Evolutionary conservation across 2,797 vertebrate species (phyloP), one percentile per base, ranked within the genome.

Genomic region (Myioborus miniatus): DNA sequence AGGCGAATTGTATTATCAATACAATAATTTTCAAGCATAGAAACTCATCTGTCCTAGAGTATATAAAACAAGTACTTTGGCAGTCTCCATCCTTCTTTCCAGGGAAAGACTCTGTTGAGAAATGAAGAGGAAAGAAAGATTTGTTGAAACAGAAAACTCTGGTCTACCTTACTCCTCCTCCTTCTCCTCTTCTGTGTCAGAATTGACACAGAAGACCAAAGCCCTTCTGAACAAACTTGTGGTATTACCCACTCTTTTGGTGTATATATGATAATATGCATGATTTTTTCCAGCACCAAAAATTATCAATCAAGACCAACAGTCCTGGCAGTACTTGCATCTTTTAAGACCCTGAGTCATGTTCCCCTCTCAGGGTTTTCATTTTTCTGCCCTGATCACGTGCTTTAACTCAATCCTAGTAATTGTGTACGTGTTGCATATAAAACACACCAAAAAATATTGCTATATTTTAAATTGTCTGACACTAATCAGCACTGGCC

Each of bases 211-310:
- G 32, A n/a, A n/a, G 16, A 27, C 9, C 27, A 74, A 76, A 83
- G 17, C 3, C 8, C 7, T 92, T 68, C 26, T 39, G 30, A 81
- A 5, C 6, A 82, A 65, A 87, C 32, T 17, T 69, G 3, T 41
- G 8, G 7, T 59, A 24, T 70, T 47, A 52, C 10, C 18, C 34
- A 67, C 3, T 5, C 1, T 1, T 63, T 44, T 15, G 3, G 3
- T 22, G 37, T 24, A 15, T 39, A 4, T 34, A 49, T 22, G 15
- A 58, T 56, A 87, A 70, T 32, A 74, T 5, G 9, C 1, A 37
- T 22, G 1, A 0, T 10, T 43, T 70, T 58, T 83, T 46, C 27
- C 9, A 67, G 23, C 15, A 53, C 9, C 8, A 67, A 63, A 79
- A 79, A 39, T 56, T 21, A 72, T 3, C 15, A 39, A 22, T 62